These are phyloP conservation scores for Fistularia commersonii DNA, from an alignment of 2,797 vertebrate genomes.

Conservation along the genomic window DNA sequence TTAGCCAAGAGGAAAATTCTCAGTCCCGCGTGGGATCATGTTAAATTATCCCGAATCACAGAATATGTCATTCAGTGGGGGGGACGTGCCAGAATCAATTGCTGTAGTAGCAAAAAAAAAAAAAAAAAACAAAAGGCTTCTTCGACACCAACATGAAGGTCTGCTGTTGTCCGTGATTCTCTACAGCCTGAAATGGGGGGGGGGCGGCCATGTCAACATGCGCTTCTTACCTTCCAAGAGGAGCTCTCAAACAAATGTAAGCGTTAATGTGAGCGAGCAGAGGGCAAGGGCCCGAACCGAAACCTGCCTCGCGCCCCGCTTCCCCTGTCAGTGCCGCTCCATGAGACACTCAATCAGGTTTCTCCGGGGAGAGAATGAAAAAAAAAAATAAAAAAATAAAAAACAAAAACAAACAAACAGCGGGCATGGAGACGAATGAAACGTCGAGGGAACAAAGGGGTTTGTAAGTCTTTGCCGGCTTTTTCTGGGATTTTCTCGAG, in stretches of 20 bases:
- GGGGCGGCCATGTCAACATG: slow-evolving; percentile 27
- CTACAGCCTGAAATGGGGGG: not conserved
- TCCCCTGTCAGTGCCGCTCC: slow-evolving; percentile 49
- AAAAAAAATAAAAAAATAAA: no score
- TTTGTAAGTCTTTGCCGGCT: no score
- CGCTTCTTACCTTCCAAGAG: slow-evolving; percentile 41
- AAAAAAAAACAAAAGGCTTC: no score
- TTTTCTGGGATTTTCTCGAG: no score
- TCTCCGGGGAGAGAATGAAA: slow-evolving; percentile 4
- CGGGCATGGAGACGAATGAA: slow-evolving; percentile 42
- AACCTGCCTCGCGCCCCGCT: slow-evolving; percentile 39
- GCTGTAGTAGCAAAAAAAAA: slow-evolving; percentile 5
- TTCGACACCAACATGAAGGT: no score
- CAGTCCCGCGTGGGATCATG: slow-evolving; percentile 29
- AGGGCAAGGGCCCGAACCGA: slow-evolving; percentile 29
- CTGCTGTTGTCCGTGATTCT: no score
- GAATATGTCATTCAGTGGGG: slow-evolving; percentile 31
- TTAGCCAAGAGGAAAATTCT: slow-evolving; percentile 36
- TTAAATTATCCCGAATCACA: slow-evolving; percentile 38
- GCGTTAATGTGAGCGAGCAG: slow-evolving; percentile 55
- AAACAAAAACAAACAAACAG: not conserved
- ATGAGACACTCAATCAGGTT: slow-evolving; percentile 44
- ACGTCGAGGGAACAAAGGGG: slow-evolving; percentile 17
- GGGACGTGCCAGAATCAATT: slow-evolving; percentile 24
- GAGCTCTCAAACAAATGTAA: slow-evolving; percentile 50